These are phyloP conservation scores for Microtus oregoni DNA, from an alignment of 2,113 vertebrate species.

Conservation along the genomic window DNA sequence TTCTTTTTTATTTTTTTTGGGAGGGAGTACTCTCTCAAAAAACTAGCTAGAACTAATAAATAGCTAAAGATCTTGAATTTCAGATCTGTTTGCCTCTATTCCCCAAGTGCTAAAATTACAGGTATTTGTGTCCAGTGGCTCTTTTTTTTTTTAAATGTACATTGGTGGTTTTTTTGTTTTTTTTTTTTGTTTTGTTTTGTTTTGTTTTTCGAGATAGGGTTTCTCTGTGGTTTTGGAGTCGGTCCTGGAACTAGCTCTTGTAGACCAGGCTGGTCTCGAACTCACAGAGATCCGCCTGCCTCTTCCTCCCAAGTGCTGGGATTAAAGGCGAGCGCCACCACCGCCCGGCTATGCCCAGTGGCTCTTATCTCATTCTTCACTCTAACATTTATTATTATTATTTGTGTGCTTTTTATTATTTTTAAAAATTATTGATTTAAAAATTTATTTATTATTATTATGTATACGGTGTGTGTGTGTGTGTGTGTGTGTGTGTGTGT, in stretches of 20 bases:
- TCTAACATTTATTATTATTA: neutral
- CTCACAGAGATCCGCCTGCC: too few species aligned
- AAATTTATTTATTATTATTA: neutral
- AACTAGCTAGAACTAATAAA: neutral
- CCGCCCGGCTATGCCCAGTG: too few species aligned
- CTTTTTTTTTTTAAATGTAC: neutral
- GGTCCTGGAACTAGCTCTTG: too few species aligned
- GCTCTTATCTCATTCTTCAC: neutral
- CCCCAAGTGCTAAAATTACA: neutral
- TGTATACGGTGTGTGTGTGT: neutral
- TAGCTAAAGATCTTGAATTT: neutral
- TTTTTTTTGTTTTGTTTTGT: too few species aligned
- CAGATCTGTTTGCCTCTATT: neutral
- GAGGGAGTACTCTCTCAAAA: neutral
- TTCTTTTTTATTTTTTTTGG: too few species aligned
- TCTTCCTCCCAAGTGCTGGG: too few species aligned
- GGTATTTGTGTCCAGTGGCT: neutral
- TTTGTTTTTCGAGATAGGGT: too few species aligned
- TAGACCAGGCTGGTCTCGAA: too few species aligned
- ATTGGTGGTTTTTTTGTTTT: too few species aligned
- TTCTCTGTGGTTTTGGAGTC: too few species aligned
- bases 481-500: neutral
- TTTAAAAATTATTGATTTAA: neutral
- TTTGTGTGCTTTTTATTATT: neutral
- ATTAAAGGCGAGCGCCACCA: too few species aligned